Conservation (phyloP, 2,888 invertebrate genomes). For the Xylota segnis region DNA sequence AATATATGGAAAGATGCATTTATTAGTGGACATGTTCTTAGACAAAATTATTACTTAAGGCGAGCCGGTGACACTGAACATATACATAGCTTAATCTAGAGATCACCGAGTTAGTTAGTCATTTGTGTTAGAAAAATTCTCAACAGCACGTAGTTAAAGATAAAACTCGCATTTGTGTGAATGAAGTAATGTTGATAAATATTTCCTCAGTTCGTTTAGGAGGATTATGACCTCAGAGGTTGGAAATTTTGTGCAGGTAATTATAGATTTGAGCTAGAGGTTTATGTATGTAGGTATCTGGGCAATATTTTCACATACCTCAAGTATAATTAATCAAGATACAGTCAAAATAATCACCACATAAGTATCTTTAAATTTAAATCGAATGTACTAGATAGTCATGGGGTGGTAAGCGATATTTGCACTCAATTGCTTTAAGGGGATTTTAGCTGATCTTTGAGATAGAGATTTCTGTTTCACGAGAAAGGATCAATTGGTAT, state of each 20-base stretch:
- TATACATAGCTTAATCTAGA: constrained; percentile 14
- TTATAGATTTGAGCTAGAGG: not conserved
- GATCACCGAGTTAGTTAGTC: not conserved
- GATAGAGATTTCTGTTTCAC: not conserved
- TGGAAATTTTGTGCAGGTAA: constrained; percentile 28
- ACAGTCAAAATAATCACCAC: not conserved
- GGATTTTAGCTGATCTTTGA: not conserved
- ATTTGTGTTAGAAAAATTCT: constrained; percentile 2
- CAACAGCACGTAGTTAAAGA: constrained; percentile 40
- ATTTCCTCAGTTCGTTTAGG: constrained; percentile 20
- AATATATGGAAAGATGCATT: constrained; percentile 1
- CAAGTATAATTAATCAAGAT: constrained; percentile 6
- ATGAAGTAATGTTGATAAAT: constrained; percentile 25
- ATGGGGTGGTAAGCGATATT: not conserved
- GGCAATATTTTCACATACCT: not conserved
- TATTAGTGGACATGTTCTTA: not conserved
- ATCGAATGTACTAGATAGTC: not conserved
- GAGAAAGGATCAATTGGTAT: not conserved
- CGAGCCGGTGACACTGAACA: not conserved
- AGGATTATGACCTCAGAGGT: constrained; percentile 36
- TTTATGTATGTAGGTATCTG: constrained; percentile 6
- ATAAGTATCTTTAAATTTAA: not conserved
- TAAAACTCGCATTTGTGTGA: constrained; percentile 21
- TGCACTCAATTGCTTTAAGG: not conserved
- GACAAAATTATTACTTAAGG: constrained; percentile 6